phyloP scores from a whole-genome alignment of 2,888 invertebrate species.

The Macrosoma leucophasiata region DNA sequence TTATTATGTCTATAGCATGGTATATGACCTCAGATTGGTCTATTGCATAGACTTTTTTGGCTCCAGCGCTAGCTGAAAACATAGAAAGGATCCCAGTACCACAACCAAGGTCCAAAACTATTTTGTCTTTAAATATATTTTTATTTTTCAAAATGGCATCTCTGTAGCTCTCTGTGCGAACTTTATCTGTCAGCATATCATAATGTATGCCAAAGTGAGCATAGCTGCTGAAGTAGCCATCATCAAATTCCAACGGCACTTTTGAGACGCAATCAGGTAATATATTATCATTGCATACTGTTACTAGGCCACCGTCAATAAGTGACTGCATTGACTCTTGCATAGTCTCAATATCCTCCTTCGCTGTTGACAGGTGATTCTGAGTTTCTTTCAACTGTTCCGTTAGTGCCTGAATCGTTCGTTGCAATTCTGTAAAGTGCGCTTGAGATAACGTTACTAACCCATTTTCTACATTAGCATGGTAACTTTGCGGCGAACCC shows the following conservation, averaged over 20 bases:
- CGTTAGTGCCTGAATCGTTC: constrained; percentile 72
- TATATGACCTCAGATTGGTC: constrained; percentile 98
- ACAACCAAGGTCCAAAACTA: constrained; percentile 96
- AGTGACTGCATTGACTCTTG: constrained; percentile 74
- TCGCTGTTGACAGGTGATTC: constrained; percentile 74
- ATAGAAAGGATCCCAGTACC: constrained; percentile 98
- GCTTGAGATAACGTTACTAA: constrained; percentile 76
- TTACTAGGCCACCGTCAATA: constrained; percentile 53
- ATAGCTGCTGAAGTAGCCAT: constrained; percentile 88
- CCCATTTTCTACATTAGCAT: constrained; percentile 78
- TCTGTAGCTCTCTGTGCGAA: constrained; percentile 90
- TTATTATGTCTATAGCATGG: constrained; percentile 95
- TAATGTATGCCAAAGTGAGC: constrained; percentile 95
- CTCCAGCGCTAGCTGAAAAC: constrained; percentile 97
- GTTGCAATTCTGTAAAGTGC: constrained; percentile 77
- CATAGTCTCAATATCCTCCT: constrained; percentile 77
- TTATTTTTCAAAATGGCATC: constrained; percentile 87
- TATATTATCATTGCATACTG: constrained; percentile 44
- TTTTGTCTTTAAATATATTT: constrained; percentile 81
- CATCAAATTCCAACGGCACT: constrained; percentile 79
- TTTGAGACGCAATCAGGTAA: constrained; percentile 62
- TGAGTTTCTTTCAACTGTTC: constrained; percentile 77
- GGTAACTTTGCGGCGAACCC: constrained; percentile 63
- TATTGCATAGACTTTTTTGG: constrained; percentile 91
- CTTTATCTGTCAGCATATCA: constrained; percentile 93